These are phyloP conservation scores for Platerodrilus igneus DNA, from an alignment of 2,888 invertebrate species.

Conservation along the genomic window DNA sequence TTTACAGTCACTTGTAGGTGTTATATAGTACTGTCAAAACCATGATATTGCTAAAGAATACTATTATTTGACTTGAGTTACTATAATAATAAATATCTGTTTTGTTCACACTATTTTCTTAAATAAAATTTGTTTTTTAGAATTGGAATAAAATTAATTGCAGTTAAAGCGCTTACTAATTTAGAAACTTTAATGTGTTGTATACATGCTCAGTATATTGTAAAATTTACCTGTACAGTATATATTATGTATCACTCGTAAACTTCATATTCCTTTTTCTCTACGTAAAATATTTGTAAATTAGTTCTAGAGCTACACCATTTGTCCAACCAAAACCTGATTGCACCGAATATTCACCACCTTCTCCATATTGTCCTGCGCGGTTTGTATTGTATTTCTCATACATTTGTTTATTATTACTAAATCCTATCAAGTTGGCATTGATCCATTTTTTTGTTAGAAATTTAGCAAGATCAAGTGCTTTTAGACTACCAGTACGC, in stretches of 20 bases:
- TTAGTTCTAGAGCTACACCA: slow-evolving; percentile 15
- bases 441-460: slow-evolving; percentile 67
- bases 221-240: neutral
- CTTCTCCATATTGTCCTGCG: slow-evolving; percentile 65
- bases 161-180: too few species aligned
- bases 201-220: too few species aligned
- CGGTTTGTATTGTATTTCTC: slow-evolving; percentile 66
- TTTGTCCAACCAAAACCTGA: slow-evolving; percentile 22
- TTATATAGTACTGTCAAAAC: too few species aligned
- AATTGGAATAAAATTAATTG: slow-evolving; percentile 16
- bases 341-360: slow-evolving; percentile 60
- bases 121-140: too few species aligned
- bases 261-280: neutral
- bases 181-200: too few species aligned
- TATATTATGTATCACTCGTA: too few species aligned
- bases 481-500: slow-evolving; percentile 54
- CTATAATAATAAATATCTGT: too few species aligned
- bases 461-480: slow-evolving; percentile 56
- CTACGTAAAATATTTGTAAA: slow-evolving; percentile 15
- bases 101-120: too few species aligned
- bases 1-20: too few species aligned
- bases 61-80: too few species aligned
- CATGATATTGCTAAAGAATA: too few species aligned
- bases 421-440: slow-evolving; percentile 61
- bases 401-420: slow-evolving; percentile 60